Base-by-base conservation (phyloP, 2,888 invertebrate species). In the Galerucella nymphaeae region DNA sequence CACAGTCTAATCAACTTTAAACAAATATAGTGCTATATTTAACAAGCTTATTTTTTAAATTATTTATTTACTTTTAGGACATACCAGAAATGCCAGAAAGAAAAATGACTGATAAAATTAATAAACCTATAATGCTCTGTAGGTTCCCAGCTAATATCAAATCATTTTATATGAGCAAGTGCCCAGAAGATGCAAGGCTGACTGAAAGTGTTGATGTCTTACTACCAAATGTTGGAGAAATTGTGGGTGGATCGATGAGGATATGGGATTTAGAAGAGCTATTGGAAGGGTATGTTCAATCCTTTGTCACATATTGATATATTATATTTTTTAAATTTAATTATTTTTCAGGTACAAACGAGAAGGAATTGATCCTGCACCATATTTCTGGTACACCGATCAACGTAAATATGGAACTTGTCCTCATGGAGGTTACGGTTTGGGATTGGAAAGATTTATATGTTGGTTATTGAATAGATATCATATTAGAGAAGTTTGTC, bases 171-270 rank as follows among this genome's bases (percentile, higher is more conserved):
- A 99, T 99, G 99, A 90, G 92, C 70, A 92, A 93, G 66, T 98
- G 97, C 84, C 87, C 90, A 0, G 97, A 97, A 76, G 95, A 98
- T 87, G 81, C 82, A 0, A 88, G 91, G 6, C 89, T 99, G n/a
- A 99, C 99, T 0, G 99, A 99, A 87, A 98, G 98, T 50, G 99
- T 99, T 9, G 99, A 99, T 86, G 93, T 99, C 16, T 88, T 99
- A 71, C 90, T 99, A 89, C 99, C 99, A 0, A 96, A 96, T 82
- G 99, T 99, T 8, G 99, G 99, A 0, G 99, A 99, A 88, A 98
- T 99, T 81, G 94, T 99, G 10, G 99, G 99, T 14, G 99, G 98
- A 0, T 99, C 98, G 0, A 99, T 99, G 99, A 98, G 99, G 94
- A 97, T 95, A 79, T 93, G 92, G 91, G 91, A 99, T 83, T 88